Base-by-base conservation (phyloP, 2,888 invertebrate species). In the Ametastegia equiseti region DNA sequence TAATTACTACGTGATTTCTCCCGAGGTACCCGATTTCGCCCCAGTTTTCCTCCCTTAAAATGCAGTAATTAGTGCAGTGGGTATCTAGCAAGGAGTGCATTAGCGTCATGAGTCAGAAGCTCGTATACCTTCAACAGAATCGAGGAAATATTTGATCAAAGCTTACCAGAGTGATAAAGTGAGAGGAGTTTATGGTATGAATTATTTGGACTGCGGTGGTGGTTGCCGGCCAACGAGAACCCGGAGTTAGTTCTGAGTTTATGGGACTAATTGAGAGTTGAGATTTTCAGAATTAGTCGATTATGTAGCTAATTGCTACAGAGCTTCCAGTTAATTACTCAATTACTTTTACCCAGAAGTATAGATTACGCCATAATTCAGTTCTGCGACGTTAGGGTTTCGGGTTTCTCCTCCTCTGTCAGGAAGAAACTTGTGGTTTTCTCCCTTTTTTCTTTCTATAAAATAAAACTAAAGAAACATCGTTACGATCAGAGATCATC, bases 301-400 rank as follows among this genome's bases (percentile, higher is more conserved):
- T 23, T 50, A 42, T 65, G 33, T 45, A 42, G 80, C 71, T 71
- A 73, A 85, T 85, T 80, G 83, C 81, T 45, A 45, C 9, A 80
- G 81, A 83, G 84, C 87, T 86, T 87, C 85, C 83, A 78, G 82
- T 82, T 87, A 88, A 88, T 88, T 88, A 87, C 86, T 82, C 87
- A 88, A 88, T 88, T 88, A 87, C 86, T 85, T 87, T 85, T 81
- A 82, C 71, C 82, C 47, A 7, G 30, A 39, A 69, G 30, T 42
- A 19, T 23, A 15, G 5, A 39, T 69, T n/a, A n/a, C n/a, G n/a
- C n/a, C n/a, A n/a, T n/a, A n/a, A n/a, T n/a, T n/a, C n/a, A n/a
- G n/a, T n/a, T n/a, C n/a, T n/a, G n/a, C n/a, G n/a, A n/a, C n/a
- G n/a, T n/a, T n/a, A n/a, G n/a, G n/a, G n/a, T n/a, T n/a, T n/a